Base-by-base conservation (phyloP, 2,888 invertebrate genomes). In the Ernsta delagoae region DNA sequence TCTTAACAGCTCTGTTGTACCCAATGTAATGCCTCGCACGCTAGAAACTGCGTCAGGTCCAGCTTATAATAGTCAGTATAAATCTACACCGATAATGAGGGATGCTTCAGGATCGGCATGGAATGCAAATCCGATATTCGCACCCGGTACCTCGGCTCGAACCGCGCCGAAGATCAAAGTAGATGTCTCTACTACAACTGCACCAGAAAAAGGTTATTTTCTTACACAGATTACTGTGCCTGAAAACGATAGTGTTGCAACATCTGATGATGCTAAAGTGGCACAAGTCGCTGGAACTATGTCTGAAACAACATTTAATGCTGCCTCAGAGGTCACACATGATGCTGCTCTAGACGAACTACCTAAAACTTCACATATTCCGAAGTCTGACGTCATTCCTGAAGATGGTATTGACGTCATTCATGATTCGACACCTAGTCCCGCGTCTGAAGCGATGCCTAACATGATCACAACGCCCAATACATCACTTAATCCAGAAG, bases 381-480 rank as follows among this genome's bases (percentile, higher is more conserved):
- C 31, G 31, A 31, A 31, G 8, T 16, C 16, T 50, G 50, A 16
- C 8, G 16, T 8, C 7, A 8, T 5, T 50, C 54, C 11, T 31
- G 54, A 54, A 5, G 16, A 50, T 50, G 54, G 7, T 12, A 4
- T 24, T 1, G 11, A 54, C 5, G 53, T 24, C 9, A 34, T 54
- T 11, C 11, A 31, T 4, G 31, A 11, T 31, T 54, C 31, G 11
- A 57, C 57, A 7, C 57, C 57, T 3, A 57, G 57, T 57, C 57
- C 59, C 41, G 59, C 59, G 4, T 59, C 24, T 12, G 41, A 59
- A 59, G 41, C 59, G 4, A 16, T 59, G 31, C 31, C 36, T 41
- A 24, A 6, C 7, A 39, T 59, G 59, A 39, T 41, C 12, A 41
- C 59, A 12, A 41, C 9, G 16, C 16, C 41, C 16, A 39, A 16